phyloP scores from a whole-genome alignment of 2,113 vertebrate species.

The Channa argus region DNA sequence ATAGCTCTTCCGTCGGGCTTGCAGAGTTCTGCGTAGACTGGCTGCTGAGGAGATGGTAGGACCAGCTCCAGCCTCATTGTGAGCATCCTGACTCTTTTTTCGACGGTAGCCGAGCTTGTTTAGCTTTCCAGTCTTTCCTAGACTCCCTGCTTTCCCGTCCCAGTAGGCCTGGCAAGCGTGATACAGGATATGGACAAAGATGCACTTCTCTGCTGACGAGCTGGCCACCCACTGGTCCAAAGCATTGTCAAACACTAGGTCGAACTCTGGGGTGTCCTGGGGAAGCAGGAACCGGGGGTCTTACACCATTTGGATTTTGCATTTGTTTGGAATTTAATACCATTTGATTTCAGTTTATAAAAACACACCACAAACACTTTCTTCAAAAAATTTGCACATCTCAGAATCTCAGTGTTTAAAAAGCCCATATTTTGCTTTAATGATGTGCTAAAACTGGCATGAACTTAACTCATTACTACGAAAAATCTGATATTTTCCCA shows the following conservation, averaged over 20 bases:
- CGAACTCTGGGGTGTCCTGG: conserved; percentile 94
- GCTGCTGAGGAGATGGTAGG: not conserved
- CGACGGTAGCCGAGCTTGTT: not conserved
- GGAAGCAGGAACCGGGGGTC: not conserved
- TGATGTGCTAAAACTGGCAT: too few species aligned
- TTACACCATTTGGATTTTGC: too few species aligned
- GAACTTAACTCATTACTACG: too few species aligned
- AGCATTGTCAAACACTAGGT: conserved; percentile 91
- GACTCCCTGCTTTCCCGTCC: conserved; percentile 51
- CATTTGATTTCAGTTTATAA: too few species aligned
- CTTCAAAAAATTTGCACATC: too few species aligned
- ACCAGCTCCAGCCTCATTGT: not conserved
- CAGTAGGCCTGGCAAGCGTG: conserved; percentile 92
- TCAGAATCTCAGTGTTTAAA: too few species aligned
- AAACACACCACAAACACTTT: too few species aligned
- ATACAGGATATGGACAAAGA: conserved; percentile 94
- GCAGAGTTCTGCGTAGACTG: conserved; percentile 18
- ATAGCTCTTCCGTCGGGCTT: conserved; percentile 55
- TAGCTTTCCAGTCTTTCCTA: conserved; percentile 20
- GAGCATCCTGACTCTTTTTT: not conserved
- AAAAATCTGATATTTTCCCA: too few species aligned
- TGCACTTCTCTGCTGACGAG: conserved; percentile 93
- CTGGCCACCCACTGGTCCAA: conserved; percentile 93
- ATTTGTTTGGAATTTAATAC: too few species aligned
- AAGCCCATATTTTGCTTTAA: too few species aligned